These are phyloP conservation scores for Drosophila trichaetosa DNA, from an alignment of 2,888 invertebrate species.

Conservation along the genomic window DNA sequence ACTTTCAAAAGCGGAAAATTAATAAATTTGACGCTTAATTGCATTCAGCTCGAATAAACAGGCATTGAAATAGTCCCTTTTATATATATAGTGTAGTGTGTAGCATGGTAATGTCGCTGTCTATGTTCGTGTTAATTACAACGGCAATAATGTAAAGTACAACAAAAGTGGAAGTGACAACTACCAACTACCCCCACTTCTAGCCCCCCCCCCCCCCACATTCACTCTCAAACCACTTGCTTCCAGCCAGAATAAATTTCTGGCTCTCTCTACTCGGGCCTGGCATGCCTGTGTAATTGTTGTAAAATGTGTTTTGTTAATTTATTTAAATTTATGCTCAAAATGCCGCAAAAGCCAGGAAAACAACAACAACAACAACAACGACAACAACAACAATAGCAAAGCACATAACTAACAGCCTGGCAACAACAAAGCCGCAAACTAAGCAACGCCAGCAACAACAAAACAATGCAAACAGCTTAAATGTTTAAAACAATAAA, in stretches of 20 bases:
- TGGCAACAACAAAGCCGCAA: constrained; percentile 47
- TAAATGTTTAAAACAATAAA: constrained; percentile 68
- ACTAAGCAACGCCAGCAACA: constrained; percentile 44
- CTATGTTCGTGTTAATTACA: constrained; percentile 66
- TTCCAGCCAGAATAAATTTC: not conserved
- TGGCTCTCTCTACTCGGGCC: not conserved
- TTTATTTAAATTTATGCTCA: constrained; percentile 78
- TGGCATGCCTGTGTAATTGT: constrained; percentile 63
- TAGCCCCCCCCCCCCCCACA: not conserved
- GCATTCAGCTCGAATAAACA: constrained; percentile 52
- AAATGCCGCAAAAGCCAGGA: constrained; percentile 44
- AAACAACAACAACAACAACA: constrained; percentile 18
- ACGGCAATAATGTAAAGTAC: constrained; percentile 62
- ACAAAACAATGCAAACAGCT: constrained; percentile 47
- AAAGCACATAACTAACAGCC: constrained; percentile 39
- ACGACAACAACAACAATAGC: constrained; percentile 19
- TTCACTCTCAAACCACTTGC: not conserved
- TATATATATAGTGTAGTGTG: not conserved
- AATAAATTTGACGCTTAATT: constrained; percentile 75
- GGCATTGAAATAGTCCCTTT: constrained; percentile 32
- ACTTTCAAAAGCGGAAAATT: constrained; percentile 57
- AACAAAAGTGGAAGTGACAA: constrained; percentile 58
- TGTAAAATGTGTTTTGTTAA: constrained; percentile 74
- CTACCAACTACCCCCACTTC: constrained; percentile 1
- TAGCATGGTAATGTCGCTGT: constrained; percentile 29